phyloP scores from a whole-genome alignment of 2,113 vertebrate species.

The Limanda limanda region DNA sequence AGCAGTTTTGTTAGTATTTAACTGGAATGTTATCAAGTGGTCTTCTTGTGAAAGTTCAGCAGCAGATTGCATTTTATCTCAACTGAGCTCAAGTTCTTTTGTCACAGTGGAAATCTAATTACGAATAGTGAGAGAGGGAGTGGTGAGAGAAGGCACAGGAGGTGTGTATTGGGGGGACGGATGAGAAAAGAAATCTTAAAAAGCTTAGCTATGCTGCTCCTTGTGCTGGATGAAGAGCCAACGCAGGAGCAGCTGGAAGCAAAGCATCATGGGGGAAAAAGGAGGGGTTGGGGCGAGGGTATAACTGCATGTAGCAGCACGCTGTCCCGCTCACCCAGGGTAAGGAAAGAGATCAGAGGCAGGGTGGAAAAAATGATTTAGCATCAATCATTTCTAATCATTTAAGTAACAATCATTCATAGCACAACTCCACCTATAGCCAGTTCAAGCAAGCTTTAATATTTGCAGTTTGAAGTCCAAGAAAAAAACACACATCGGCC shows the following conservation, averaged over 20 bases:
- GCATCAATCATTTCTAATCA: constrained; percentile 65
- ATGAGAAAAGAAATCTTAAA: constrained; percentile 57
- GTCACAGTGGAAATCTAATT: constrained; percentile 44
- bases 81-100: constrained; percentile 21
- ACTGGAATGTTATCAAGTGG: too few species aligned
- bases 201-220: constrained; percentile 69
- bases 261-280: constrained; percentile 46
- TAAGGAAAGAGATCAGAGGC: constrained; percentile 47
- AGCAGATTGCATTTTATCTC: neutral
- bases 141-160: constrained; percentile 4
- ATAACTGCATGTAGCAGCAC: constrained; percentile 55
- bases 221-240: constrained; percentile 50
- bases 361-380: constrained; percentile 28
- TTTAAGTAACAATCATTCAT: constrained; percentile 48
- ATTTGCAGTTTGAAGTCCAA: neutral
- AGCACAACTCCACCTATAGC: constrained; percentile 23
- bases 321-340: constrained; percentile 8
- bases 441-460: constrained; percentile 38
- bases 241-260: constrained; percentile 49
- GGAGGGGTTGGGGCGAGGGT: constrained; percentile 1
- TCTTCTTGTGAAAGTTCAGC: too few species aligned
- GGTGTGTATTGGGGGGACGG: constrained; percentile 9
- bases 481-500: too few species aligned
- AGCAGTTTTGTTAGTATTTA: constrained; percentile 3
- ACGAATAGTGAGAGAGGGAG: constrained; percentile 10